phyloP scores from a whole-genome alignment of 1,140 invertebrate species.

The Rhyacophila brunnea region DNA sequence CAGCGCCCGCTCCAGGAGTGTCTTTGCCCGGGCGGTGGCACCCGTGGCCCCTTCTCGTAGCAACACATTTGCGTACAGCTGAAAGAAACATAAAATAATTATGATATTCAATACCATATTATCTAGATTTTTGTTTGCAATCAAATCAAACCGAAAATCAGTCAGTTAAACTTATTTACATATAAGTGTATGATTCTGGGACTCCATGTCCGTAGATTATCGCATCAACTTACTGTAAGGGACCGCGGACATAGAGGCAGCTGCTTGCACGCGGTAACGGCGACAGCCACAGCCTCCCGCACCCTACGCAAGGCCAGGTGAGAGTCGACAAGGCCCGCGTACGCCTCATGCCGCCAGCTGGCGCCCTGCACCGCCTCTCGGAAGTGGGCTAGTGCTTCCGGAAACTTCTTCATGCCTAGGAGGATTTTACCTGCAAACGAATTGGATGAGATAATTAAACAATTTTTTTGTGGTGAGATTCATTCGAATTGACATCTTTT shows the following conservation, averaged over 20 bases:
- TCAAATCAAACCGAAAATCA: too few relatives aligned
- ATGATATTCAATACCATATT: too few relatives aligned
- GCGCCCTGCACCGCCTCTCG: slow-evolving; percentile 67
- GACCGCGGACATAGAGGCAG: slow-evolving; percentile 68
- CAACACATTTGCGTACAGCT: slow-evolving; percentile 69
- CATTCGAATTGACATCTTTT: too few relatives aligned
- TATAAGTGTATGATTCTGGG: too few relatives aligned
- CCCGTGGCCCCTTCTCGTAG: slow-evolving; percentile 61
- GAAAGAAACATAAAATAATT: slow-evolving; percentile 39
- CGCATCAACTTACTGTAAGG: slow-evolving; percentile 65
- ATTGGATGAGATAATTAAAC: not conserved
- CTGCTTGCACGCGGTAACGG: slow-evolving; percentile 67
- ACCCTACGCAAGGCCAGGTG: slow-evolving; percentile 65
- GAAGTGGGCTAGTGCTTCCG: slow-evolving; percentile 70
- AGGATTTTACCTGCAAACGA: slow-evolving; percentile 57
- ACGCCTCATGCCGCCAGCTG: slow-evolving; percentile 61
- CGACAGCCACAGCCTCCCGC: slow-evolving; percentile 68
- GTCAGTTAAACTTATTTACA: too few relatives aligned
- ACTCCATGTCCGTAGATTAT: too few relatives aligned
- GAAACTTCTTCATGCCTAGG: slow-evolving; percentile 68
- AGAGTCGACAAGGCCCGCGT: slow-evolving; percentile 72
- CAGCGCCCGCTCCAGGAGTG: slow-evolving; percentile 66
- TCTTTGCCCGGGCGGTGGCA: slow-evolving; percentile 61
- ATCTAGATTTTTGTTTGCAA: too few relatives aligned
- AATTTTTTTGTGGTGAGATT: too few relatives aligned